These are phyloP conservation scores for Tylochromis polylepis DNA, from an alignment of 2,113 vertebrate species.

Conservation along the genomic window DNA sequence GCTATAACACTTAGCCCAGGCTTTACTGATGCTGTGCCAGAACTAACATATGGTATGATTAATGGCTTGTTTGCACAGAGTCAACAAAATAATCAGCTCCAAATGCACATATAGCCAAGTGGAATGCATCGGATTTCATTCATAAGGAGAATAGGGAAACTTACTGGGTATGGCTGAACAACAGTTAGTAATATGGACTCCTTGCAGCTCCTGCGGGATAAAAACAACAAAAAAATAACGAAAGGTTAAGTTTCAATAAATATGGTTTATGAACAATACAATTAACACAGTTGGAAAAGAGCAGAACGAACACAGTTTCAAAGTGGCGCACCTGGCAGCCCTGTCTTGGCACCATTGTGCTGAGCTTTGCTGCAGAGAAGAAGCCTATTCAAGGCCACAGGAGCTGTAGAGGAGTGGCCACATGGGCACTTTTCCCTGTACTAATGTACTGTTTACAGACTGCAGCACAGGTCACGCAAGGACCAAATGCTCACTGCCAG, in stretches of 20 bases:
- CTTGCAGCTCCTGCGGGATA: constrained; percentile 89
- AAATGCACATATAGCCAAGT: background rate
- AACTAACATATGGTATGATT: constrained; percentile 41
- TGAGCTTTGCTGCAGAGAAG: background rate
- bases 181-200: constrained; percentile 96
- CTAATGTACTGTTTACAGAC: constrained; percentile 31
- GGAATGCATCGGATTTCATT: background rate
- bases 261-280: background rate
- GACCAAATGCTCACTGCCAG: constrained; percentile 10
- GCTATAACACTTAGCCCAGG: background rate
- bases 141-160: constrained; percentile 48
- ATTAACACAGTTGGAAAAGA: background rate
- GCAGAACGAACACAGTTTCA: background rate
- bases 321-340: background rate
- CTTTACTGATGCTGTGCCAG: constrained; percentile 2
- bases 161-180: constrained; percentile 95
- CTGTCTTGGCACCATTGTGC: background rate
- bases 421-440: constrained; percentile 18
- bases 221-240: background rate
- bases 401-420: constrained; percentile 1
- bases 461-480: constrained; percentile 1
- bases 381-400: constrained; percentile 2
- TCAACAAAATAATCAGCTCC: constrained; percentile 23
- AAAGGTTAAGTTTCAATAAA: background rate
- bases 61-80: constrained; percentile 29